Evolutionary conservation across 1,140 invertebrate species (phyloP), one percentile per base, ranked within the genome.

Genomic region (Cyphomyrmex costatus): DNA sequence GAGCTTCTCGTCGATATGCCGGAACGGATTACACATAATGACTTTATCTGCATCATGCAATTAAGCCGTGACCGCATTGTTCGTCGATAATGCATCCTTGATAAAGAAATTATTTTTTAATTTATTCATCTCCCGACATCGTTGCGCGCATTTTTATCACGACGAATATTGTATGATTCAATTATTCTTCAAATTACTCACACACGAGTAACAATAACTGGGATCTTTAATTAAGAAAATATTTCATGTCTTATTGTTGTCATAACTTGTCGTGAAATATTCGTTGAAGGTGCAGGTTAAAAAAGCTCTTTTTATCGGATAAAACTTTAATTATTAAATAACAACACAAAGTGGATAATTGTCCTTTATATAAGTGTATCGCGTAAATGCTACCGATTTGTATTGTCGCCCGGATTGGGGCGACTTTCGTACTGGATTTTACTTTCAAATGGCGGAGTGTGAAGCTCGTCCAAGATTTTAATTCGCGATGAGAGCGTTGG

Each of bases 391-490:
- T 74, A 83, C 53, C 24, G 14, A 30, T 14, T 63, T 27, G 58
- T 42, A 33, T 84, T 24, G 70, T 84, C 70, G 27, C 33, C 36
- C 61, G n/a, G n/a, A 33, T 1, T 30, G 70, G 27, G 58, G 53
- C 5, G 27, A 60, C 63, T 61, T 42, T 73, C 21, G 16, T 53
- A 42, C 27, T 58, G 53, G 79, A 92, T 92, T 91, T 91, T 86
- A 90, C 85, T 89, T 92, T 89, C 78, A 92, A 92, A 91, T 90
- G 46, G 16, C 51, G 56, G 27, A 33, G 56, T 70, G 80, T 70
- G n/a, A n/a, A n/a, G 84, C 85, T 91, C 73, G 70, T 82, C 87
- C 85, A 85, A 88, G 88, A 92, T 92, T 90, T 92, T 90, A 88
- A 92, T 92, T 91, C 91, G 70, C 78, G 86, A 90, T 90, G 51